Evolutionary conservation across 2,797 vertebrate species (phyloP).

Genomic region (Steatocranus sp.): DNA sequence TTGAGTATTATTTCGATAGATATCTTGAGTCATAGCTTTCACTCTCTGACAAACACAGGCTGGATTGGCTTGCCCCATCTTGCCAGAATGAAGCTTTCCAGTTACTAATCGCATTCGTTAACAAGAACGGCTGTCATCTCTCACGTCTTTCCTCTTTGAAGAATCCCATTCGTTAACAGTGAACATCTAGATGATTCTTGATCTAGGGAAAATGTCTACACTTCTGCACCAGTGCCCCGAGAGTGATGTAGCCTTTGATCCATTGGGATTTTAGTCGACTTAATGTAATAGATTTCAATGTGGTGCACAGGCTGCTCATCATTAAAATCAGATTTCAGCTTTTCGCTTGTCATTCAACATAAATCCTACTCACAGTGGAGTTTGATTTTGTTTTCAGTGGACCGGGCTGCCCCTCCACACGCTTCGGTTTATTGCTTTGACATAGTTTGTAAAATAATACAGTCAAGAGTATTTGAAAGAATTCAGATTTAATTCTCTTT

Average conservation of each 20-base stretch:
- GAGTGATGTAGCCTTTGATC: constrained; percentile 40
- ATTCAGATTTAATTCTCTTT: background rate
- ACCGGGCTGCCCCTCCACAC: background rate
- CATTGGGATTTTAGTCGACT: constrained; percentile 29
- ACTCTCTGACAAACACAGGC: background rate
- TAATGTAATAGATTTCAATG: constrained; percentile 19
- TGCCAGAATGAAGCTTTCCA: constrained; percentile 1
- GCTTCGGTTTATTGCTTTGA: background rate
- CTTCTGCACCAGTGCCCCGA: background rate
- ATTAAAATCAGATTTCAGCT: constrained; percentile 8
- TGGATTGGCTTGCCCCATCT: background rate
- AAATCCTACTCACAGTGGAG: background rate
- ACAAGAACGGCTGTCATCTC: constrained; percentile 3
- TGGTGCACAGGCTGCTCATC: background rate
- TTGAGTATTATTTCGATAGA: background rate
- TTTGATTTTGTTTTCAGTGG: background rate
- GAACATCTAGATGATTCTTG: constrained; percentile 10
- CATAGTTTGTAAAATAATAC: background rate
- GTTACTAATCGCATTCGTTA: constrained; percentile 26
- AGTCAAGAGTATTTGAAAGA: background rate
- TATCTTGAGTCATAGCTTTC: constrained; percentile 15
- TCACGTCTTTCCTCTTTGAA: constrained; percentile 13
- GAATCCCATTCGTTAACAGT: background rate
- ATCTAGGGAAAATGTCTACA: constrained; percentile 8
- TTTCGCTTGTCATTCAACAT: background rate